Percentiles rank a stretch among this genome's conserved stretches.
Conservation (phyloP, 1,140 invertebrate species). For the Drosophila orena region DNA sequence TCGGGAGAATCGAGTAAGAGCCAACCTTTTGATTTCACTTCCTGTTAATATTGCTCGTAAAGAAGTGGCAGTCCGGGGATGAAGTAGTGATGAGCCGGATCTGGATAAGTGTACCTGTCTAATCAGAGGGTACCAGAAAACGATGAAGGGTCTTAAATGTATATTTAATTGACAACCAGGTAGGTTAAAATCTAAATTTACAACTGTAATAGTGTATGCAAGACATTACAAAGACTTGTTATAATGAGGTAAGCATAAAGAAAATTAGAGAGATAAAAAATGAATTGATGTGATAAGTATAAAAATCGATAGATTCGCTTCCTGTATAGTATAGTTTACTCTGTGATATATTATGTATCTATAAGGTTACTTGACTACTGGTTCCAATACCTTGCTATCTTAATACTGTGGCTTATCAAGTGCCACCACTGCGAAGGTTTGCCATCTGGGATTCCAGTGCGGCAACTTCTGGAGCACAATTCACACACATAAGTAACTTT, state of each 20-base stretch:
- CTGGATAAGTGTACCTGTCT: neutral
- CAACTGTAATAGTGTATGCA: too few species aligned
- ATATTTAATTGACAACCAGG: too few species aligned
- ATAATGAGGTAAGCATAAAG: too few species aligned
- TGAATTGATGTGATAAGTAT: too few species aligned
- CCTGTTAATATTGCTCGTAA: conserved; percentile 76
- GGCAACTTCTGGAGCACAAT: conserved; percentile 27
- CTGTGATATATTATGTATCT: neutral
- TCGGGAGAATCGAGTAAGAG: conserved; percentile 80
- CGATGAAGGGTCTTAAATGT: too few species aligned
- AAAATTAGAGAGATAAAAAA: too few species aligned
- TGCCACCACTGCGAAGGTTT: neutral
- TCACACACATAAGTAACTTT: conserved; percentile 78
- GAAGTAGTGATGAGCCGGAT: neutral
- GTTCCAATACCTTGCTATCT: neutral
- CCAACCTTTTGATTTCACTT: conserved; percentile 83
- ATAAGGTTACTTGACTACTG: neutral
- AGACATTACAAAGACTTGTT: too few species aligned
- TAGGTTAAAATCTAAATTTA: too few species aligned
- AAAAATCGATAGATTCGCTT: too few species aligned
- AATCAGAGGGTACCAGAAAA: neutral
- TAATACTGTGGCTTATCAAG: neutral
- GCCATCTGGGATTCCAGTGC: neutral
- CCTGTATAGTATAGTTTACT: too few species aligned
- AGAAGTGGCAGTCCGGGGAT: conserved; percentile 10